Conservation (phyloP, 2,888 invertebrate genomes). For the Leptinotarsa tumamoca region DNA sequence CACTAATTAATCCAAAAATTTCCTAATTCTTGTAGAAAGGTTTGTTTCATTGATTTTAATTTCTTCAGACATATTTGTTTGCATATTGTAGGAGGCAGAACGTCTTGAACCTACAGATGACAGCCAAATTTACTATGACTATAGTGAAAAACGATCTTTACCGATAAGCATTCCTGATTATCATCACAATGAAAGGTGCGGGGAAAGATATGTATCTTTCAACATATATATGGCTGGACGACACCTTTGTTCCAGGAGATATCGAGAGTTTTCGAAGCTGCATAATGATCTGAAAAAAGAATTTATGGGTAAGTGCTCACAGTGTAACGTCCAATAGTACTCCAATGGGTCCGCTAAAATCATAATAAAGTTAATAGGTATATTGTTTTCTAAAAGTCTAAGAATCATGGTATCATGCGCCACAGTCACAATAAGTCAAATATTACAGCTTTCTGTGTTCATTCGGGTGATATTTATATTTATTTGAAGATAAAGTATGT, state of each 20-base stretch:
- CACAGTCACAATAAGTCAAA: too few species aligned
- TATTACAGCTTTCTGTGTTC: too few species aligned
- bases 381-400: too few species aligned
- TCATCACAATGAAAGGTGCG: slow-evolving; percentile 86
- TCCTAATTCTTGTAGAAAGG: neutral
- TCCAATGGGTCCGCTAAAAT: too few species aligned
- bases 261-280: slow-evolving; percentile 93
- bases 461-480: too few species aligned
- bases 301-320: slow-evolving; percentile 77
- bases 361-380: too few species aligned
- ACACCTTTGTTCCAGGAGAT: slow-evolving; percentile 95
- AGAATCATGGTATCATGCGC: too few species aligned
- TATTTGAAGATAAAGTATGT: too few species aligned
- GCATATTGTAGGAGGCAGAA: slow-evolving; percentile 79
- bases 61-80: slow-evolving; percentile 5
- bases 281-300: slow-evolving; percentile 92
- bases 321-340: neutral
- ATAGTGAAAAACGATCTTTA: slow-evolving; percentile 92
- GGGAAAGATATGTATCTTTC: slow-evolving; percentile 93
- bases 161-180: slow-evolving; percentile 96
- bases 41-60: neutral
- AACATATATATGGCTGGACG: slow-evolving; percentile 99
- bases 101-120: slow-evolving; percentile 88
- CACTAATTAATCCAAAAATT: neutral
- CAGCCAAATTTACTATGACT: slow-evolving; percentile 84